Base-by-base conservation (phyloP, 2,113 vertebrate species). In the Lophochroa leadbeateri region DNA sequence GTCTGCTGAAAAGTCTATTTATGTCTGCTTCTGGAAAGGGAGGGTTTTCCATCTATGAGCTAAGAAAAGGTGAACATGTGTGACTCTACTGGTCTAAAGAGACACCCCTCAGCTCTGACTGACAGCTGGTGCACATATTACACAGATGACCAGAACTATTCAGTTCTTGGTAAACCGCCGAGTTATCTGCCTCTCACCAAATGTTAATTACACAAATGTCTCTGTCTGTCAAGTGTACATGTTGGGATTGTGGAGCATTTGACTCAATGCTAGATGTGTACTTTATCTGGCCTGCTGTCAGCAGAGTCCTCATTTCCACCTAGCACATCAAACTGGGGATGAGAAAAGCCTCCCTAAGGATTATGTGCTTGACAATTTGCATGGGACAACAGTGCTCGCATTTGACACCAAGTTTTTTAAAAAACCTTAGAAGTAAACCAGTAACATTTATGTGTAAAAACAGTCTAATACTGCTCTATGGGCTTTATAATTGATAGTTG, bases 1-100 rank as follows among this genome's bases (percentile, higher is more conserved):
- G 0, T 10, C 55, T 82, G 35, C 74, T 91, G 90, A 71, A 11
- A 90, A 71, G 67, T 27, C 92, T 95, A 61, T 91, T 97, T 93
- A 67, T 96, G 69, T 80, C 24, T 10, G 47, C 50, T 97, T 90
- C 68, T 93, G 94, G 96, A 91, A 20, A 58, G 76, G 88, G 31
- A 89, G 88, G 53, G 89, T 23, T 90, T 75, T 95, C 74, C 81
- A 60, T 88, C 92, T 77, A 77, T 53, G 60, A 71, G 76, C 81
- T 80, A 72, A 86, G 71, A 41, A 28, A 7, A 88, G 57, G 74
- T 24, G 87, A 75, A 37, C 68, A 47, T 68, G 70, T 29, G 50
- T 77, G 84, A 63, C 70, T 50, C 53, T 21, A 39, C 37, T 39
- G 27, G 71, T 5, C 23, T 68, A 50, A 60, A 92, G 82, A 80